phyloP scores from a whole-genome alignment of 2,888 invertebrate genomes.

The Agapostemon virescens region DNA sequence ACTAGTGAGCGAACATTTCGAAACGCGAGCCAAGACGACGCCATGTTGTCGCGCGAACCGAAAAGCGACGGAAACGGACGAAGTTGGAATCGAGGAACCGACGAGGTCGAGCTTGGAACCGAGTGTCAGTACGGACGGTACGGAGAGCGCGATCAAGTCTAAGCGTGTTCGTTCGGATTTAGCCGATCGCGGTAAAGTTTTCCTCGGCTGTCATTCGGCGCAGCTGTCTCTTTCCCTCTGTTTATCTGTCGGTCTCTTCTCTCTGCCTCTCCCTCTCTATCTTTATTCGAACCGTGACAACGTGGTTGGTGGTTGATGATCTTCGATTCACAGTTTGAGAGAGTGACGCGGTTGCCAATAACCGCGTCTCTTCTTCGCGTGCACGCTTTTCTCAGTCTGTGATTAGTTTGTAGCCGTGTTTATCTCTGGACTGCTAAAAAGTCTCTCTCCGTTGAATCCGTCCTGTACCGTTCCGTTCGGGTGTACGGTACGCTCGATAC shows the following conservation, averaged over 20 bases:
- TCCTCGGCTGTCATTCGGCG: conserved; percentile 59
- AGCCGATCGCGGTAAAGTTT: conserved; percentile 63
- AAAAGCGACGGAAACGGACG: conserved; percentile 48
- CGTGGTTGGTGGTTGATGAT: conserved; percentile 37
- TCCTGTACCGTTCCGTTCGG: conserved; percentile 1
- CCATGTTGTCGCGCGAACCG: conserved; percentile 38
- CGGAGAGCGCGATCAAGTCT: conserved; percentile 50
- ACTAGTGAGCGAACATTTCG: not conserved
- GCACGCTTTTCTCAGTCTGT: conserved; percentile 11
- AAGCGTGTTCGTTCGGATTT: conserved; percentile 56
- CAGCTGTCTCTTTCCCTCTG: conserved; percentile 23
- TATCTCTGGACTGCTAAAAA: conserved; percentile 1
- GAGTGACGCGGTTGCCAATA: conserved; percentile 53
- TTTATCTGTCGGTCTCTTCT: too few species aligned
- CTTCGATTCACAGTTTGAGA: conserved; percentile 44
- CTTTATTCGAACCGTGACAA: conserved; percentile 42
- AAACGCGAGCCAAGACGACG: conserved; percentile 12
- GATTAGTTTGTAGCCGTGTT: not conserved
- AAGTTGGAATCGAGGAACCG: conserved; percentile 23
- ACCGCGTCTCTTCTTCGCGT: conserved; percentile 23
- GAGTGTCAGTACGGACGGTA: conserved; percentile 23
- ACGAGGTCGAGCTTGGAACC: conserved; percentile 61
- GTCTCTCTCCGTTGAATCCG: not conserved
- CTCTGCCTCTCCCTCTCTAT: not conserved
- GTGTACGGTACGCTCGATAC: conserved; percentile 42